A percentile compares a stretch with the other conserved stretches of the same genome.
These are phyloP conservation scores for Poeciliopsis gracilis DNA, from an alignment of 2,797 vertebrate genomes.

Conservation along the genomic window DNA sequence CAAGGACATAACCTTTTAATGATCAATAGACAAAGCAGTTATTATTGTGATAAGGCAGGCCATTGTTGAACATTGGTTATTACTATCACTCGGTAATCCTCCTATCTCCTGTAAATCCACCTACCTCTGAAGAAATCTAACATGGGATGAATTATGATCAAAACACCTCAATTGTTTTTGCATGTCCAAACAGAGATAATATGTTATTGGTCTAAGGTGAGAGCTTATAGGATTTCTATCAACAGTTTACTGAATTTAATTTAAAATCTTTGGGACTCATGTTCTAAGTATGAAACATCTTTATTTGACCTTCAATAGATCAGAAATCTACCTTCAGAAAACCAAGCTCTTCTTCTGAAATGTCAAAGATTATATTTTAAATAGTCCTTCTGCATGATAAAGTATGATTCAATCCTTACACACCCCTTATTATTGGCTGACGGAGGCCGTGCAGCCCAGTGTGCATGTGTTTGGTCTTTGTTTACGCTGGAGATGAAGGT, in stretches of 20 bases:
- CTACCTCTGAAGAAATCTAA: slow-evolving; percentile 67
- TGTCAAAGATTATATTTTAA: slow-evolving; percentile 28
- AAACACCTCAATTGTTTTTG: slow-evolving; percentile 60
- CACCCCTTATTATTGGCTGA: slow-evolving; percentile 52
- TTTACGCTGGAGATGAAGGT: slow-evolving; percentile 73
- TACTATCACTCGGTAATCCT: slow-evolving; percentile 80
- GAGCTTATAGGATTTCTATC: slow-evolving; percentile 17
- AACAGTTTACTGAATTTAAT: background rate
- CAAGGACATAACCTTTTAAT: slow-evolving; percentile 31
- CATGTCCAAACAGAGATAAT: slow-evolving; percentile 39
- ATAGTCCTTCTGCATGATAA: slow-evolving; percentile 42
- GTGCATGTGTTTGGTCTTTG: slow-evolving; percentile 62
- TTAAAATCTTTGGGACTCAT: background rate
- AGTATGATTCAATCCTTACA: slow-evolving; percentile 47
- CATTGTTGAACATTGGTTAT: slow-evolving; percentile 75
- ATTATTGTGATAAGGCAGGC: slow-evolving; percentile 73
- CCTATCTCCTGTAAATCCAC: slow-evolving; percentile 75
- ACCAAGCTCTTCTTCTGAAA: slow-evolving; percentile 14
- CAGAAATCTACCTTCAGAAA: slow-evolving; percentile 12
- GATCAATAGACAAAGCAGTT: slow-evolving; percentile 69
- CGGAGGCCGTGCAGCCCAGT: slow-evolving; percentile 42
- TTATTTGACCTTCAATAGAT: slow-evolving; percentile 12
- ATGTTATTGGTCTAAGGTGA: slow-evolving; percentile 18
- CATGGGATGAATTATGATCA: slow-evolving; percentile 65
- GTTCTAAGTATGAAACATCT: background rate